Base-by-base conservation (phyloP, 1,140 invertebrate species). In the Lethrus apterus region DNA sequence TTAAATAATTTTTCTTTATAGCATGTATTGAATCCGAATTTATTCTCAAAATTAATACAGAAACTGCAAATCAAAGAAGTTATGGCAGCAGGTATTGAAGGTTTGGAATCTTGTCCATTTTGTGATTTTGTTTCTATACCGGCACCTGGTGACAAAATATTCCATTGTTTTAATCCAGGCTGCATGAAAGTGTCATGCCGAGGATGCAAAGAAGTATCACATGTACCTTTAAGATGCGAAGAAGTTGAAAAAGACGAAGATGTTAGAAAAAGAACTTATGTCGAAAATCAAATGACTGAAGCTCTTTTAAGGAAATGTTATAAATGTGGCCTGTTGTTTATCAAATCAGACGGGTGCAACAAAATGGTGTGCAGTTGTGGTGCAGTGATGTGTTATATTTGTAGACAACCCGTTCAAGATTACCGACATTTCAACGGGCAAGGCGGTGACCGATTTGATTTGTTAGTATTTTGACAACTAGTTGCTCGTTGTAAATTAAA, bases 301-400 rank as follows among this genome's bases (percentile, higher is more conserved):
- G 79, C 80, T 51, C 35, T 49, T 64, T 58, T 34, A 46, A 70
- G 79, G 31, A 73, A 69, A 40, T 83, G 80, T 64, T 74, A 70
- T 18, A 69, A 66, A 0, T 84, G 81, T 58, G 65, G 70, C 11
- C 69, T 68, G 17, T 64, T 70, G 14, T 81, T 80, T 53, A 70
- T 76, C 46, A 83, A 83, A 60, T 69, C 74, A 42, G 70, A 72
- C 44, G 83, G 83, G 2, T 84, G 82, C 55, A 84, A 85, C 52
- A 81, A 79, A 59, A 84, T 84, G 72, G 75, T 68, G 2, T 85
- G 83, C 64, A 23, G 60, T 0, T 85, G 82, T 69, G 80, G 80
- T 1, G 77, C 78, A 2, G 65, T 59, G 4, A 81, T 80, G 75
- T 85, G 83, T 58, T 84, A 84, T 55, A 57, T 83, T 3, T 84